These are phyloP conservation scores for Astur gentilis DNA, from an alignment of 2,113 vertebrate species.

Conservation along the genomic window DNA sequence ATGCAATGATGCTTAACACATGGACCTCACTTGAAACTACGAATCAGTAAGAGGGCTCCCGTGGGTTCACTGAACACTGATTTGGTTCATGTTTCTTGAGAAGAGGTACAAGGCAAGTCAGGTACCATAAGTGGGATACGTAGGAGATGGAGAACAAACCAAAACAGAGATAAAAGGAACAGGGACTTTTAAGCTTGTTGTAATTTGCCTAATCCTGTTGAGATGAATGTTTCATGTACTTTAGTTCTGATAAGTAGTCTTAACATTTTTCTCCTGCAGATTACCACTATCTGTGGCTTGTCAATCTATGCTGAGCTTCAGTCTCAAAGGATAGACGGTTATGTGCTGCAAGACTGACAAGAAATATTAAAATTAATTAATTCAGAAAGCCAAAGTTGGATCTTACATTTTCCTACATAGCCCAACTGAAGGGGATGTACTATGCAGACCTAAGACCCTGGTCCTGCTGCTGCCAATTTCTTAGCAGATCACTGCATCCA, in stretches of 20 bases:
- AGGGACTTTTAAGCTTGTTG: background rate
- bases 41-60: background rate
- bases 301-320: background rate
- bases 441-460: background rate
- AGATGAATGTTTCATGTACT: background rate
- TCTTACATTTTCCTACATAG: background rate
- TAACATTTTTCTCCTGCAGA: background rate
- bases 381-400: background rate
- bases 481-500: background rate
- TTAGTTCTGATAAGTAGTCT: background rate
- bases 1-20: background rate
- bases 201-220: background rate
- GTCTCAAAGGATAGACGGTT: background rate
- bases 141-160: background rate
- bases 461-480: background rate
- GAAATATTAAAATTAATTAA: background rate
- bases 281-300: background rate
- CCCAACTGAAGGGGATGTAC: background rate
- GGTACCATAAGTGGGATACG: fast-evolving
- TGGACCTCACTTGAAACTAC: background rate
- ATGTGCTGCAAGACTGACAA: background rate
- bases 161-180: background rate
- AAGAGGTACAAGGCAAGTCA: background rate
- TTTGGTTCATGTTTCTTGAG: background rate
- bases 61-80: background rate